Conservation (phyloP, 2,888 invertebrate genomes). For the Mycalesis mineus region DNA sequence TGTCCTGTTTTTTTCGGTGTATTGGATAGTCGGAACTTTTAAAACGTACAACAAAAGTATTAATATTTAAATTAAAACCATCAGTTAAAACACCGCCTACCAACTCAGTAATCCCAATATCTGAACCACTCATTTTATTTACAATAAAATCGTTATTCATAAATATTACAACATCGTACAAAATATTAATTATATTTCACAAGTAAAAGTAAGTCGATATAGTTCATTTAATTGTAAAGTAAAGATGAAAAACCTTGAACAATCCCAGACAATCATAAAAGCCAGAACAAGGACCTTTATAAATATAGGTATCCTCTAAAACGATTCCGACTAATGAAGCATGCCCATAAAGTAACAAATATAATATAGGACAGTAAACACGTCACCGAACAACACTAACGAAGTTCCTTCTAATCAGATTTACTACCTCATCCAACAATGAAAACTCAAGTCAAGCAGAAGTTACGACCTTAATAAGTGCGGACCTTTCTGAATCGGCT, state of each 20-base stretch:
- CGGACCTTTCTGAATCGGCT: not conserved
- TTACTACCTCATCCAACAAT: conserved; percentile 8
- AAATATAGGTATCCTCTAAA: no score
- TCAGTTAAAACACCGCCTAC: not conserved
- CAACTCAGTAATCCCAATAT: not conserved
- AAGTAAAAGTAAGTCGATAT: no score
- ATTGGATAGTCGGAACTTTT: not conserved
- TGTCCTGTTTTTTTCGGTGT: not conserved
- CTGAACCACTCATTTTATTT: not conserved
- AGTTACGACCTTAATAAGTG: conserved; percentile 10
- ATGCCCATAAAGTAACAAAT: not conserved
- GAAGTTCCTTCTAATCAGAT: conserved; percentile 8
- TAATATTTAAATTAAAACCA: not conserved
- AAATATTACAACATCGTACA: no score
- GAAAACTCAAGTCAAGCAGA: conserved; percentile 11
- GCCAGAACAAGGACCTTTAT: no score
- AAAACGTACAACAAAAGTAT: not conserved
- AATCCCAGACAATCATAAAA: no score
- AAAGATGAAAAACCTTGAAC: no score
- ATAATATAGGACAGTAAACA: conserved; percentile 6
- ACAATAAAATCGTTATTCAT: no score
- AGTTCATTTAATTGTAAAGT: no score
- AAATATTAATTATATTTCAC: not conserved
- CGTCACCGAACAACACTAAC: conserved; percentile 1
- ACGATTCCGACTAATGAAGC: not conserved